Conservation (phyloP, 2,797 vertebrate genomes). For the Sebastes itinus region DNA sequence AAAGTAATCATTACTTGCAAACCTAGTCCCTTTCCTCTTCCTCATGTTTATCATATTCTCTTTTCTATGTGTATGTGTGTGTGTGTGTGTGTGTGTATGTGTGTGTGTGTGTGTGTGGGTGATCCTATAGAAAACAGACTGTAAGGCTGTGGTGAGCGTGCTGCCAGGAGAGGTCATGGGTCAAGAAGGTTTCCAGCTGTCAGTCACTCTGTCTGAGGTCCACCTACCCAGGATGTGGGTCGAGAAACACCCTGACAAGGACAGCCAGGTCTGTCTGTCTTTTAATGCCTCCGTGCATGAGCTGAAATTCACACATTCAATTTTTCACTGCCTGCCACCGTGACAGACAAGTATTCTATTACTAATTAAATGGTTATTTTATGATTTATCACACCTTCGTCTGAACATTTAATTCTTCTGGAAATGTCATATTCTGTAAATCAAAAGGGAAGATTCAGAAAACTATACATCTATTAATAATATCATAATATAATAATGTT, state of each 20-base stretch:
- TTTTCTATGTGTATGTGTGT: not conserved
- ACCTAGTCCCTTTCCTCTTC: not conserved
- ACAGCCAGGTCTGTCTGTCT: constrained; percentile 82
- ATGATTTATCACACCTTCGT: no score
- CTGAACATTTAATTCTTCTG: no score
- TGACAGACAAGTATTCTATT: no score
- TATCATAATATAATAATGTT: no score
- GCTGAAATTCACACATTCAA: no score
- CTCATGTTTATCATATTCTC: not conserved
- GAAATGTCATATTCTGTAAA: no score
- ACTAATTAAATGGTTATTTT: no score
- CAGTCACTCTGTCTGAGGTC: constrained; percentile 76
- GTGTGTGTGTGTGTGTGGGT: constrained; percentile 8
- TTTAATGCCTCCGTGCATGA: not conserved
- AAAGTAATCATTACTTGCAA: not conserved
- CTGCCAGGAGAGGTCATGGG: constrained; percentile 79
- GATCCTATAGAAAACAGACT: constrained; percentile 82
- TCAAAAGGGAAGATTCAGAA: no score
- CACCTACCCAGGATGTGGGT: constrained; percentile 91
- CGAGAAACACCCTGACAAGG: constrained; percentile 88
- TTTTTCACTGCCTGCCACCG: no score
- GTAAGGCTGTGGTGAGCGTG: constrained; percentile 85
- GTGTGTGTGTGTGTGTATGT: not conserved
- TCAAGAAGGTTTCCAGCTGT: constrained; percentile 82
- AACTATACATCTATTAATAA: no score